Percentiles rank a stretch among this genome's conserved stretches.
Conservation (phyloP, 2,888 invertebrate species). For the Cataglyphis altisquamis region DNA sequence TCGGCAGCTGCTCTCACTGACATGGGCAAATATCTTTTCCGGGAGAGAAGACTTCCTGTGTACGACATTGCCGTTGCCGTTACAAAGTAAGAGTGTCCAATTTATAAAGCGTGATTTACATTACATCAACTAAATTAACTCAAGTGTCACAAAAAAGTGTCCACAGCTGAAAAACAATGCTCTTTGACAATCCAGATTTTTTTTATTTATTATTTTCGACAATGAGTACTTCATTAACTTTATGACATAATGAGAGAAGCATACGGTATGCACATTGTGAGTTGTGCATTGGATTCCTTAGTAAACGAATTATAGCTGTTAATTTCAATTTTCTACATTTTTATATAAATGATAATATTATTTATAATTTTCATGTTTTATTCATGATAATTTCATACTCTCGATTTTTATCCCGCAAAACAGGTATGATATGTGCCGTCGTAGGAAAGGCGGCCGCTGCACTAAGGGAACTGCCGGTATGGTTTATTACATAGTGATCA, state of each 20-base stretch:
- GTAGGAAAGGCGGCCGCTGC: slow-evolving; percentile 98
- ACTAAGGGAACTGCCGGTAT: slow-evolving; percentile 99
- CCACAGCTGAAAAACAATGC: slow-evolving; percentile 17
- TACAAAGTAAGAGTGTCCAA: slow-evolving; percentile 93
- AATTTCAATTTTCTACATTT: slow-evolving; percentile 18
- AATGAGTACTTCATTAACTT: not conserved
- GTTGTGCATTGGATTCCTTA: slow-evolving; percentile 14
- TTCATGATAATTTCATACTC: slow-evolving; percentile 82
- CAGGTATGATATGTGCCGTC: slow-evolving; percentile 99
- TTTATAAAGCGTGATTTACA: slow-evolving; percentile 51
- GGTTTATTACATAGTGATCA: slow-evolving; percentile 86
- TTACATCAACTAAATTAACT: not conserved
- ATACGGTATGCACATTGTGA: not conserved
- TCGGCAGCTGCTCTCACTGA: slow-evolving; percentile 97
- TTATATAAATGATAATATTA: slow-evolving; percentile 17
- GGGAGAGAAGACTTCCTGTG: slow-evolving; percentile 96
- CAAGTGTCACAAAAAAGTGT: not conserved
- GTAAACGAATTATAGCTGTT: not conserved
- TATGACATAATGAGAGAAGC: slow-evolving; percentile 4
- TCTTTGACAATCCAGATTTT: not conserved
- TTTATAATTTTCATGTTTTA: slow-evolving; percentile 30
- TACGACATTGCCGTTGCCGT: slow-evolving; percentile 98
- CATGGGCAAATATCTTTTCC: slow-evolving; percentile 98
- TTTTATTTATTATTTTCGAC: slow-evolving; percentile 13
- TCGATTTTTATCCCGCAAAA: slow-evolving; percentile 86